Conservation (phyloP, 2,113 vertebrate species). For the Toxotes jaculatrix region DNA sequence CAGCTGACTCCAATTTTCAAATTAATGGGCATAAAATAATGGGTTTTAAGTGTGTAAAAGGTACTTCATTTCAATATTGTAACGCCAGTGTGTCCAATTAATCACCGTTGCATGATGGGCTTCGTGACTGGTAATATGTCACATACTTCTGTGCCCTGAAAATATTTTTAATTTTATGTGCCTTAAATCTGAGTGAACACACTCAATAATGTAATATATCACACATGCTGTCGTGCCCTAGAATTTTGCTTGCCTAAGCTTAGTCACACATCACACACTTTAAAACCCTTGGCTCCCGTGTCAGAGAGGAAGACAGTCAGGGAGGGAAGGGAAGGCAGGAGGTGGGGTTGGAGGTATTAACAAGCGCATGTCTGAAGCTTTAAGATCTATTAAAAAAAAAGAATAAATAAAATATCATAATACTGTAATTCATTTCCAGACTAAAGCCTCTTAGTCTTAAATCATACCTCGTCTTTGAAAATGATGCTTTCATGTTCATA, state of each 20-base stretch:
- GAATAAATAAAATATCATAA: background rate
- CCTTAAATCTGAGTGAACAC: conserved; percentile 74
- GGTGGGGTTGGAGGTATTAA: background rate
- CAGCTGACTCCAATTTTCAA: conserved; percentile 68
- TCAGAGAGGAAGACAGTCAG: conserved; percentile 24
- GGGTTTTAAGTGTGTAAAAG: conserved; percentile 73
- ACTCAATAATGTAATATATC: conserved; percentile 76
- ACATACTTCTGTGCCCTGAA: conserved; percentile 49
- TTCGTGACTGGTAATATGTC: conserved; percentile 62
- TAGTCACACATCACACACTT: conserved; percentile 60
- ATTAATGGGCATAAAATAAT: conserved; percentile 76
- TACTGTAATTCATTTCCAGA: background rate
- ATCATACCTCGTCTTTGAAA: background rate
- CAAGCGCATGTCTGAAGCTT: conserved; percentile 14
- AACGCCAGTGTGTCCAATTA: conserved; percentile 60
- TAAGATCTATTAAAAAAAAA: background rate
- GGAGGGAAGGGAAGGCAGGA: background rate
- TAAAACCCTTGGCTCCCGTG: conserved; percentile 40
- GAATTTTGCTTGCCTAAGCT: conserved; percentile 73
- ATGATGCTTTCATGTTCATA: background rate
- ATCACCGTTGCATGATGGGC: conserved; percentile 66
- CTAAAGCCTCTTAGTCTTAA: background rate
- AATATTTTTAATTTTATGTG: conserved; percentile 74
- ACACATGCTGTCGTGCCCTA: conserved; percentile 44
- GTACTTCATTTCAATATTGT: conserved; percentile 76